Conservation (phyloP, 2,797 vertebrate genomes). For the Scolopax bukidnonensis region DNA sequence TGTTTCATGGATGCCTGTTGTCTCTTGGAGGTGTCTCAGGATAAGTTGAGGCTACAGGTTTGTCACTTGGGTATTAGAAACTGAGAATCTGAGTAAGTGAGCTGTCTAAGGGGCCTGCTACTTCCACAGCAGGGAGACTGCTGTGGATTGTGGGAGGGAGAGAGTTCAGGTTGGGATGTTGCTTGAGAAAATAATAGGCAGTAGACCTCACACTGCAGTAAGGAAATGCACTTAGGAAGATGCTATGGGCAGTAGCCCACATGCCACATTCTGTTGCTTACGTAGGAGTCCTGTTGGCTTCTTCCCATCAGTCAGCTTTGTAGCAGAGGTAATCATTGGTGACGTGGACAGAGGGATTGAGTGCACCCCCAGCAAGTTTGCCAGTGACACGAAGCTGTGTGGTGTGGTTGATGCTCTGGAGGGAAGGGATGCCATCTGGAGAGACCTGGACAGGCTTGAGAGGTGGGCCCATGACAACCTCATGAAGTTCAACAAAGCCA, state of each 20-base stretch:
- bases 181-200: background rate
- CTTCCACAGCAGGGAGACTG: background rate
- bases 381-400: no score
- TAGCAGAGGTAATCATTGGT: background rate
- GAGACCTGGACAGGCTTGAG: no score
- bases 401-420: no score
- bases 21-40: background rate
- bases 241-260: background rate
- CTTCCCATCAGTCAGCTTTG: background rate
- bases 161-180: background rate
- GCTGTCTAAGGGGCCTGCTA: background rate
- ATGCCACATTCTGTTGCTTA: fast-evolving
- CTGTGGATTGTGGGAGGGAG: background rate
- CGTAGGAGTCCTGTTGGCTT: background rate
- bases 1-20: background rate
- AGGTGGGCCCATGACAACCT: no score
- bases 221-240: background rate
- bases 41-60: background rate
- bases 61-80: background rate
- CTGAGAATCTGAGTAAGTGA: background rate
- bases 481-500: no score
- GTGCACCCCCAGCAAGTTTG: background rate
- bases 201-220: background rate
- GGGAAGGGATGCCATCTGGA: no score
- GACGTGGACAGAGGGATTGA: background rate